Base-by-base conservation (phyloP, 1,140 invertebrate species). In the Parasteatoda tepidariorum region DNA sequence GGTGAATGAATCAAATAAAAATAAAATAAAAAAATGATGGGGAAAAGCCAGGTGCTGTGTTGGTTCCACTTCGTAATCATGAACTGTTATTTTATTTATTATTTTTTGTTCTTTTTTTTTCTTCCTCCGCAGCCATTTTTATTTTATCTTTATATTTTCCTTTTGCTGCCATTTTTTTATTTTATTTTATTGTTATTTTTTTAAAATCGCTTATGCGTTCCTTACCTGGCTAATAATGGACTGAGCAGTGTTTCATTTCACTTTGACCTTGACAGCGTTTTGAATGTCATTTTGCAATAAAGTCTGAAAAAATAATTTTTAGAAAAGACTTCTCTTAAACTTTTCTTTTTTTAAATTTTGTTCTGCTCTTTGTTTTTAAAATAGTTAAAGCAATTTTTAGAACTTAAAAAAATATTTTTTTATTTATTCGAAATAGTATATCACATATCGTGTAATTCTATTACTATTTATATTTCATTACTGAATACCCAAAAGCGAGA, bases 221-320 rank as follows among this genome's bases (percentile, higher is more conserved):
- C 54, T 54, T 55, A 55, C 7, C 74, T 34, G 38, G 38, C 38
- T 33, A 30, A 76, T 76, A 66, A 76, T 76, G 74, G 74, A 64
- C 62, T 66, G 28, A 26, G 74, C 57, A 33, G 55, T 75, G 73
- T 62, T 75, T 34, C 55, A 57, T 33, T 62, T 38, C 34, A 15
- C 55, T 76, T 66, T 76, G 74, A 76, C 74, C 74, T 76, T 76
- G 74, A 74, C 64, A 22, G 34, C 26, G n/a, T 76, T 76, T 30
- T 76, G 74, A 76, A 76, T 64, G 74, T 76, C 74, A 76, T 38
- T 76, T 48, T 76, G 59, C n/a, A n/a, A n/a, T n/a, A n/a, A n/a
- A n/a, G n/a, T n/a, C n/a, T n/a, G n/a, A n/a, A n/a, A n/a, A n/a
- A n/a, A n/a, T n/a, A n/a, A n/a, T n/a, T n/a, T n/a, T n/a, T n/a